phyloP scores from a whole-genome alignment of 1,140 invertebrate genomes.

The Calephelis nemesis region DNA sequence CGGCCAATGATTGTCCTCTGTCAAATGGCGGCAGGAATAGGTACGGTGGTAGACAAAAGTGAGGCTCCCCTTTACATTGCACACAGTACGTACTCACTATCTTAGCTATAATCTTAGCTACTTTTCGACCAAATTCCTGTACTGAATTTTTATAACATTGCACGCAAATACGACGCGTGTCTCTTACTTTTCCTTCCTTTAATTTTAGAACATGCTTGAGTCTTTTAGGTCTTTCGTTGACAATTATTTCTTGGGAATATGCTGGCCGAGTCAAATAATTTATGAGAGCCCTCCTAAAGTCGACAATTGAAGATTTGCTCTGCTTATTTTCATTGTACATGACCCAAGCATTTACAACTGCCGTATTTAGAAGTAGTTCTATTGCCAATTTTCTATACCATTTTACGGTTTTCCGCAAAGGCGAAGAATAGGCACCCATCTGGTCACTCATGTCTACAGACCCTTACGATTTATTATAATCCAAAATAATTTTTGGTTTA shows the following conservation, averaged over 20 bases:
- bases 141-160: constrained; percentile 47
- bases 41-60: constrained; percentile 31
- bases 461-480: constrained; percentile 65
- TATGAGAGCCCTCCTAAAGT: constrained; percentile 39
- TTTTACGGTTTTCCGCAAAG: constrained; percentile 55
- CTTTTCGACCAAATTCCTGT: constrained; percentile 41
- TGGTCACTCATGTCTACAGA: constrained; percentile 64
- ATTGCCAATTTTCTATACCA: constrained; percentile 65
- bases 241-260: constrained; percentile 45
- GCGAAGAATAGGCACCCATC: constrained; percentile 59
- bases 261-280: constrained; percentile 41
- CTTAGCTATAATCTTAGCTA: constrained; percentile 45
- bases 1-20: too few relatives aligned
- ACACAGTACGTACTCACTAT: constrained; percentile 47
- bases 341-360: constrained; percentile 45
- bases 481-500: constrained; percentile 59
- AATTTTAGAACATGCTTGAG: constrained; percentile 45
- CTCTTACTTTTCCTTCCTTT: constrained; percentile 48
- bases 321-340: constrained; percentile 40
- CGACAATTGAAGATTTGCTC: constrained; percentile 37
- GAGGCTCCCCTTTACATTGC: constrained; percentile 40
- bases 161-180: constrained; percentile 44
- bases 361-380: constrained; percentile 57
- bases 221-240: constrained; percentile 49
- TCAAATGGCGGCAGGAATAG: too few relatives aligned